Conservation (phyloP, 2,888 invertebrate genomes). For the Polydrusus pterygomalis region DNA sequence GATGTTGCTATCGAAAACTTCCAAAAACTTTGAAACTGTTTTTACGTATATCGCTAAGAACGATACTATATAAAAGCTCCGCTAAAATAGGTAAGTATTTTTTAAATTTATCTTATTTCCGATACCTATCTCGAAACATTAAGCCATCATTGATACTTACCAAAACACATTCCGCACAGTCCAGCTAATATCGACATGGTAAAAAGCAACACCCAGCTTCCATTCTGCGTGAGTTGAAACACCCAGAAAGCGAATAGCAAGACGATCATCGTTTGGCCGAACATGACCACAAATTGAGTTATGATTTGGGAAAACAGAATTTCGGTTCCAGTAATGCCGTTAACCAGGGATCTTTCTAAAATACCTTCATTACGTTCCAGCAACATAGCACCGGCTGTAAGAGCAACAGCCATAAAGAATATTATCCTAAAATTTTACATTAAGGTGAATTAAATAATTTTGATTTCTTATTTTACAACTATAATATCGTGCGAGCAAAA, state of each 20-base stretch:
- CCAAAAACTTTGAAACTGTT: too few species aligned
- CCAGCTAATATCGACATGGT: slow-evolving; percentile 87
- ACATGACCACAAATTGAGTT: slow-evolving; percentile 91
- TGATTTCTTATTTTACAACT: too few species aligned
- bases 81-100: too few species aligned
- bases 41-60: too few species aligned
- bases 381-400: slow-evolving; percentile 93
- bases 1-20: too few species aligned
- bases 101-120: too few species aligned
- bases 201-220: slow-evolving; percentile 84
- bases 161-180: slow-evolving; percentile 95
- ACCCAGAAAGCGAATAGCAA: slow-evolving; percentile 85
- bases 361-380: slow-evolving; percentile 93
- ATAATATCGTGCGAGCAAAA: too few species aligned
- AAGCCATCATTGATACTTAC: slow-evolving; percentile 49
- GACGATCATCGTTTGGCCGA: slow-evolving; percentile 87
- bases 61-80: too few species aligned
- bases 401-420: slow-evolving; percentile 94
- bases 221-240: slow-evolving; percentile 86
- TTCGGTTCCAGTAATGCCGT: slow-evolving; percentile 88
- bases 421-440: slow-evolving; percentile 80
- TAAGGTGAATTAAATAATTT: neutral
- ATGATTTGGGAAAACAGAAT: slow-evolving; percentile 90
- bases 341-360: slow-evolving; percentile 90
- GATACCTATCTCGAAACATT: too few species aligned